These are phyloP conservation scores for Hoplodrina blanda DNA, from an alignment of 2,888 invertebrate species.

Conservation along the genomic window DNA sequence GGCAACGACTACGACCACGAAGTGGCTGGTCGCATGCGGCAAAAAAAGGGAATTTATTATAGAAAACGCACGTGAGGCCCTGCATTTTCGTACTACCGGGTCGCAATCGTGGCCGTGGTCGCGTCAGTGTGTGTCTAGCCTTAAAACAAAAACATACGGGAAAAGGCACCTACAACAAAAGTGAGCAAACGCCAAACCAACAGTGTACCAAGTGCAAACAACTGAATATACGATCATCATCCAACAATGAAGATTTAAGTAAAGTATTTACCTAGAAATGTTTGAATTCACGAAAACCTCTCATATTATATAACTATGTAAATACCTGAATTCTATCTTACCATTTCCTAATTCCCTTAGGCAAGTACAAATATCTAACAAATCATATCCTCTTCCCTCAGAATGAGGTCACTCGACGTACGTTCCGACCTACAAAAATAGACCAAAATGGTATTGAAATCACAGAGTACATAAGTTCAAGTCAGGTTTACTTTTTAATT, in stretches of 20 bases:
- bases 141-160: too few species aligned
- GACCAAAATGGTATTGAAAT: slow-evolving; percentile 32
- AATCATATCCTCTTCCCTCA: slow-evolving; percentile 17
- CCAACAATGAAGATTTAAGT: background rate
- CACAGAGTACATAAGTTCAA: slow-evolving; percentile 35
- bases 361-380: background rate
- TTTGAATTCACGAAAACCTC: background rate
- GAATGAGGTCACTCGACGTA: slow-evolving; percentile 10
- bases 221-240: background rate
- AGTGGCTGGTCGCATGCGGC: too few species aligned
- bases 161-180: too few species aligned
- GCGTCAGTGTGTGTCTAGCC: too few species aligned
- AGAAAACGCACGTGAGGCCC: too few species aligned
- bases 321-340: background rate
- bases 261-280: background rate
- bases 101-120: too few species aligned
- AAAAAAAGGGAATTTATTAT: too few species aligned
- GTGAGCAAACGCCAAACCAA: too few species aligned
- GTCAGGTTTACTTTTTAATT: slow-evolving; percentile 47
- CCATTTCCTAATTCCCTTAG: slow-evolving; percentile 10
- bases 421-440: slow-evolving; percentile 5
- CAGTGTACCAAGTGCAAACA: too few species aligned
- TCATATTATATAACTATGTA: background rate
- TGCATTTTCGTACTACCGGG: too few species aligned
- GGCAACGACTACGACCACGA: too few species aligned